Evolutionary conservation across 2,113 vertebrate species (phyloP), one percentile per base, ranked within the genome.

Genomic region (Lethenteron camtschaticum): DNA sequence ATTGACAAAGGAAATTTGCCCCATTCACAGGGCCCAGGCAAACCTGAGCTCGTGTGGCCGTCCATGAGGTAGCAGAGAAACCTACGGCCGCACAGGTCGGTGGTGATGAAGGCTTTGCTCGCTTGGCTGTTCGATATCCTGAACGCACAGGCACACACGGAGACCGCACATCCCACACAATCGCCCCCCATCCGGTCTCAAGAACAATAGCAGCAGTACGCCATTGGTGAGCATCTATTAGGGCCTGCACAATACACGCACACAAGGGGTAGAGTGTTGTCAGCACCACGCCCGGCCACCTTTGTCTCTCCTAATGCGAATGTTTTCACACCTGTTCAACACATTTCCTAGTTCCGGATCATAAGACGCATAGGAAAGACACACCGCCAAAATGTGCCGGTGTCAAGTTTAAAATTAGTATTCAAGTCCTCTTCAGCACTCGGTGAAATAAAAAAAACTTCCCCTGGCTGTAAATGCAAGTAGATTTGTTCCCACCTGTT

Each of bases 41-140:
- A 41, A 41, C 41, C 41, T 41, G 41, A 99, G 83, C 72, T 96
- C 89, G 59, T 94, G 84, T 90, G 87, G 11, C 90, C 87, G 75
- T 96, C 92, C 72, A 96, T 85, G 63, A 99, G 76, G 76, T 92
- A 95, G 74, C 94, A 99, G 70, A 96, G 77, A 73, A 88, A 96
- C 59, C 79, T 85, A 74, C 90, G 94, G 69, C 92, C 89, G 77
- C 90, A 96, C 8, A 96, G 78, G 74, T 96, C 94, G 8, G 87
- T 82, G 16, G 86, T 91, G 78, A 94, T 83, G 75, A 96, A 99
- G 13, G 94, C 87, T 81, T 96, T 99, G 1, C 88, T 85, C 0
- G 94, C 87, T 73, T 89, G 89, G 75, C 87, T 87, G 77, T 84
- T 95, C 81, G 88, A 91, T 79, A 95, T 87, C 75, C 94, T 96